phyloP scores from a whole-genome alignment of 2,797 vertebrate species.

The Gadopsis bispinosus region DNA sequence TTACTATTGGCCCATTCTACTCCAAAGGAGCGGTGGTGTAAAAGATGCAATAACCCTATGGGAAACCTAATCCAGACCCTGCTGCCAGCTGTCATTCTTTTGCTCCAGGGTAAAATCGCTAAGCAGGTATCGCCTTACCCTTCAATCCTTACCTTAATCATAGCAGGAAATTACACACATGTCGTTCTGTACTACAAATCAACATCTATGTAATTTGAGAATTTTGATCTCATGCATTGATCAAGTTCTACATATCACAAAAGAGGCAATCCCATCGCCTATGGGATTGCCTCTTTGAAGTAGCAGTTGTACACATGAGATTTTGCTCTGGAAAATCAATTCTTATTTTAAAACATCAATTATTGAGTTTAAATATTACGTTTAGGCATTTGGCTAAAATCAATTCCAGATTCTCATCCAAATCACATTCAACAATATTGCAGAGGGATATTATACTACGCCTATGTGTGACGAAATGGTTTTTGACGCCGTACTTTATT shows the following conservation, averaged over 20 bases:
- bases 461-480: background rate
- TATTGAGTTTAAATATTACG: background rate
- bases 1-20: constrained; percentile 80
- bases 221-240: constrained; percentile 24
- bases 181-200: constrained; percentile 27
- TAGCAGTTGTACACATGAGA: background rate
- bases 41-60: constrained; percentile 81
- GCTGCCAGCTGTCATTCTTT: constrained; percentile 84
- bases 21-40: constrained; percentile 76
- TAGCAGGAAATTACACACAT: constrained; percentile 50
- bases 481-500: background rate
- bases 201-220: constrained; percentile 39
- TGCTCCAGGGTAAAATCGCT: constrained; percentile 78
- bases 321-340: background rate
- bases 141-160: constrained; percentile 78
- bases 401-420: background rate
- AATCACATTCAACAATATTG: background rate
- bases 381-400: background rate
- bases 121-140: constrained; percentile 79
- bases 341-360: background rate
- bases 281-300: background rate
- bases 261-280: background rate
- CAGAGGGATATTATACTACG: background rate
- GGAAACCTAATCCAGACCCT: constrained; percentile 84
- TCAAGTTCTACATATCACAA: background rate